Conservation (phyloP, 2,888 invertebrate species). For the Diplolepis rosae region DNA sequence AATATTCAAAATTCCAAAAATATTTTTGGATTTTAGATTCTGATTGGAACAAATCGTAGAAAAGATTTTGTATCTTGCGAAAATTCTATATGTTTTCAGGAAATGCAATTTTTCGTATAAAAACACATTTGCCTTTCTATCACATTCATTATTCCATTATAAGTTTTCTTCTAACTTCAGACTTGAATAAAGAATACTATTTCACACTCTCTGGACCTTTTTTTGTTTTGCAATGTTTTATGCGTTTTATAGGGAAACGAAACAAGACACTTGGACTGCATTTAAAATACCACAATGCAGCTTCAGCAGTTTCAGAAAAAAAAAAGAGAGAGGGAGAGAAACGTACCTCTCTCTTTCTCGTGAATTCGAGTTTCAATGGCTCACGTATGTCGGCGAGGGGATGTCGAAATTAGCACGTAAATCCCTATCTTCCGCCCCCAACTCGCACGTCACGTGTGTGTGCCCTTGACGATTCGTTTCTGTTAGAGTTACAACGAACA, state of each 20-base stretch:
- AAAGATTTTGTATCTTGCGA: too few relatives aligned
- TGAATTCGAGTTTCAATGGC: constrained; percentile 10
- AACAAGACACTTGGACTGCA: constrained; percentile 21
- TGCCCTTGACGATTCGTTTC: constrained; percentile 29
- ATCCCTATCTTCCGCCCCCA: constrained; percentile 32
- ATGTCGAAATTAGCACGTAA: constrained; percentile 30
- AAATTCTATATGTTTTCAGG: too few relatives aligned
- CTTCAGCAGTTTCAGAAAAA: constrained; percentile 3
- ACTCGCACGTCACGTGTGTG: constrained; percentile 38
- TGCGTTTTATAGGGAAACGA: not conserved
- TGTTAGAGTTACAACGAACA: constrained; percentile 23
- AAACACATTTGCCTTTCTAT: not conserved
- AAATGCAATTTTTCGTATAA: too few relatives aligned
- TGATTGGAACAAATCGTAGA: too few relatives aligned
- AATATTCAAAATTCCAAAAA: too few relatives aligned
- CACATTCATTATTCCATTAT: not conserved
- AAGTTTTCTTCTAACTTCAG: not conserved
- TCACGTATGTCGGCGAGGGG: not conserved
- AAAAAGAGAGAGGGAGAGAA: too few relatives aligned
- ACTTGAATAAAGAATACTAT: constrained; percentile 14
- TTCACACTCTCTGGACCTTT: not conserved
- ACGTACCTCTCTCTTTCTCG: not conserved
- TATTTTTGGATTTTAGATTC: too few relatives aligned
- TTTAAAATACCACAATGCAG: constrained; percentile 18
- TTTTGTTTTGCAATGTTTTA: not conserved